Evolutionary conservation across 2,888 invertebrate species (phyloP), one percentile per base, ranked within the genome.

Genomic region (Parasteatoda lunata): DNA sequence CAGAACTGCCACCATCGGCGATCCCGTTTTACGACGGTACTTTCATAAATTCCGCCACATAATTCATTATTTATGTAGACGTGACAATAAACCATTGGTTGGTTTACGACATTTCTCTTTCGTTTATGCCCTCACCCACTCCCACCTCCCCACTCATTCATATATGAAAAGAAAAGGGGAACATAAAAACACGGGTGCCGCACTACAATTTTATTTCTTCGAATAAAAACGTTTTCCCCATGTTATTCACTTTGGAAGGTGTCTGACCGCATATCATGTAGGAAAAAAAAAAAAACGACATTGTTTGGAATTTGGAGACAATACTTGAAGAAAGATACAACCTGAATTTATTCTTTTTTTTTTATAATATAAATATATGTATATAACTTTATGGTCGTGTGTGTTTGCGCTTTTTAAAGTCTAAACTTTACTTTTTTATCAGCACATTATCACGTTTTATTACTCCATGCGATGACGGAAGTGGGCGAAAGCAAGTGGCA

Each of bases 41-140:
- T 49, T 65, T 65, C 77, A 54, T 48, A 49, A 70, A 70, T 54
- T 70, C 48, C 13, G 78, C 54, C 59, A 48, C 69, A 78, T 78
- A 78, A 78, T 59, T 78, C 78, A 78, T 54, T 70, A 78, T 78
- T 78, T 78, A 78, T 54, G 78, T 54, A 69, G 69, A 70, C 78
- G 78, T 70, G 70, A 78, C 78, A 78, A 78, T 78, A 68, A 7
- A 13, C 59, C 9, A 59, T n/a, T n/a, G 59, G 59, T 13, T 9
- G n/a, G 9, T 59, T 59, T 59, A 59, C 59, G 59, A 59, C 59
- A n/a, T 59, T n/a, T 59, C 59, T n/a, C 59, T 59, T 59, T 59
- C 59, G 59, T 59, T 59, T 30, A 30, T 59, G 59, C 59, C n/a
- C n/a, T 59, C 59, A 30, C 30, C 30, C 30, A 9, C 8, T 7